These are phyloP conservation scores for Leiothrix lutea DNA, from an alignment of 2,113 vertebrate species.

Conservation along the genomic window DNA sequence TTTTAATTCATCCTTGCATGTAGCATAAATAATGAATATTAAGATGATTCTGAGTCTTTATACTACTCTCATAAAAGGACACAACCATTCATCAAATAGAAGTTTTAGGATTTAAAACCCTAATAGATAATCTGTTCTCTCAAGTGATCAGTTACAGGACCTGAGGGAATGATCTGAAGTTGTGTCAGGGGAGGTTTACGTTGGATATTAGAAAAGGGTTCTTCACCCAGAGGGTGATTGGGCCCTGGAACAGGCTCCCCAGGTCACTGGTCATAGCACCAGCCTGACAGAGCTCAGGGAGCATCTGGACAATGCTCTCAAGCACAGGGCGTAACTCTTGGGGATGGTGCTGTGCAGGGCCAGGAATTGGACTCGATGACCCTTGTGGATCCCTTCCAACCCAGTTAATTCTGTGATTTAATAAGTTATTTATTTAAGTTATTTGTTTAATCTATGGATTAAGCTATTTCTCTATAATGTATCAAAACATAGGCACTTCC, in stretches of 20 bases:
- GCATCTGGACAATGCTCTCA: neutral
- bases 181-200: neutral
- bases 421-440: too few species aligned
- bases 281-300: neutral
- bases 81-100: neutral
- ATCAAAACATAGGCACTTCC: neutral
- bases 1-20: neutral
- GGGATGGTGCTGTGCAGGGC: neutral
- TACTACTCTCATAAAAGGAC: neutral
- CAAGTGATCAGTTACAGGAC: neutral
- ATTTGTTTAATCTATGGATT: neutral
- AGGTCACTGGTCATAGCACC: neutral
- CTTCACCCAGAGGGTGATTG: neutral
- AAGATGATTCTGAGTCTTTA: neutral
- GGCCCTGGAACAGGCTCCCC: neutral
- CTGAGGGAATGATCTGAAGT: fast-evolving
- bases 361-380: neutral
- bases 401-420: neutral
- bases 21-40: neutral
- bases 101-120: neutral
- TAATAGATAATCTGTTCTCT: neutral
- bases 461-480: neutral
- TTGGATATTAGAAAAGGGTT: too few species aligned
- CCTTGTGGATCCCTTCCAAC: neutral
- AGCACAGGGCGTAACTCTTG: neutral